These are phyloP conservation scores for Sinocyclocheilus grahami DNA, from an alignment of 2,113 vertebrate species.

Conservation along the genomic window DNA sequence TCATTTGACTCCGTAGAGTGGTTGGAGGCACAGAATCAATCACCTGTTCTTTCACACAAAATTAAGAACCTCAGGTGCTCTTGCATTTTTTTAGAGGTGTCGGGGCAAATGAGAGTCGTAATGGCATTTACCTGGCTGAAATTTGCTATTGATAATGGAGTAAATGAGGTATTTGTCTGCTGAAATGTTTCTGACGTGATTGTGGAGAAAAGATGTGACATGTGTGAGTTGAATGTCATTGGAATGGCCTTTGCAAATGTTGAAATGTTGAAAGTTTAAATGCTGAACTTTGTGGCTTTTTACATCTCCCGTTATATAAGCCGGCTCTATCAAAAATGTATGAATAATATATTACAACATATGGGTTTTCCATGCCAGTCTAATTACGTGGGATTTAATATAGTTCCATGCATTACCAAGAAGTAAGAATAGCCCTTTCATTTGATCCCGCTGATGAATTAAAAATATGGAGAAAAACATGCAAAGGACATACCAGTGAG, in stretches of 20 bases:
- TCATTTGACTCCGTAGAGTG: constrained; percentile 60
- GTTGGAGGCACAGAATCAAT: constrained; percentile 58
- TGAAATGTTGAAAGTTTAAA: constrained; percentile 22
- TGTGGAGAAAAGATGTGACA: neutral
- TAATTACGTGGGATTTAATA: constrained; percentile 64
- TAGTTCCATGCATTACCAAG: constrained; percentile 68
- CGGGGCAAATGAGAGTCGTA: constrained; percentile 31
- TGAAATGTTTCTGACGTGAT: constrained; percentile 1
- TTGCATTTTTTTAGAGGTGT: constrained; percentile 33
- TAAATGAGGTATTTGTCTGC: constrained; percentile 19
- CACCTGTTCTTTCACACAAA: constrained; percentile 52
- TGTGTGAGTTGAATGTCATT: neutral
- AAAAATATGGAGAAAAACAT: constrained; percentile 13
- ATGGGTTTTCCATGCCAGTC: constrained; percentile 53
- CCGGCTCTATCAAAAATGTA: constrained; percentile 59
- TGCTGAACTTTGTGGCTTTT: constrained; percentile 46
- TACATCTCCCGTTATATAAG: constrained; percentile 46
- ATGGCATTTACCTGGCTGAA: constrained; percentile 26
- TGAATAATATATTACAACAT: constrained; percentile 65
- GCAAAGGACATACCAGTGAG: constrained; percentile 1
- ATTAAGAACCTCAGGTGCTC: constrained; percentile 50
- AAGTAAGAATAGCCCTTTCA: constrained; percentile 5
- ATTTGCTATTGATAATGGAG: constrained; percentile 28
- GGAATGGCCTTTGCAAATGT: constrained; percentile 3
- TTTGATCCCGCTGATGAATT: neutral